phyloP scores from a whole-genome alignment of 2,797 vertebrate species.

The Psittacula echo region DNA sequence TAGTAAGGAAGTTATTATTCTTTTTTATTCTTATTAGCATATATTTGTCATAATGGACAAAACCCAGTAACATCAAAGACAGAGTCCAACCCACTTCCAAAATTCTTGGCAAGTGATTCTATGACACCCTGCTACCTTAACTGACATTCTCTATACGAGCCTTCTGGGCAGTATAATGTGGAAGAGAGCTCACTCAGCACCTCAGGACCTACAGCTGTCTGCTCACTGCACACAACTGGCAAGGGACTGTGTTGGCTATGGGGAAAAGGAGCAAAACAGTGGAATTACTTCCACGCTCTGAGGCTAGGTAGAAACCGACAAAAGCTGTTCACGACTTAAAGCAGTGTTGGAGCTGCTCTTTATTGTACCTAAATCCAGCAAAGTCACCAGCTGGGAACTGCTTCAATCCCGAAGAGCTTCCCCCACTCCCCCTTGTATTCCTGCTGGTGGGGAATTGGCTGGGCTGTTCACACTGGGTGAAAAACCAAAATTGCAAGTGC shows the following conservation, averaged over 20 bases:
- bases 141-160: neutral
- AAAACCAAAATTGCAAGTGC: rapidly evolving
- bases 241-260: no score
- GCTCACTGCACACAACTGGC: rapidly evolving
- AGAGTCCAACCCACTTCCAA: neutral
- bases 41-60: neutral
- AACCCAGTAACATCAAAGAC: neutral
- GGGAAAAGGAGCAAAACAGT: rapidly evolving
- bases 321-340: neutral
- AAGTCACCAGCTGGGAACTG: neutral
- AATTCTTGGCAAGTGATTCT: neutral
- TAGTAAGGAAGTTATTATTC: neutral
- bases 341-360: neutral
- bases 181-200: neutral
- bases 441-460: rapidly evolving
- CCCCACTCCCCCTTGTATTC: rapidly evolving
- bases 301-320: neutral
- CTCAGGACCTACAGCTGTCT: neutral
- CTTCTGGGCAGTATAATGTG: rapidly evolving
- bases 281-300: neutral
- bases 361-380: rapidly evolving
- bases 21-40: neutral
- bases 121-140: neutral
- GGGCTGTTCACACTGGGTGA: rapidly evolving
- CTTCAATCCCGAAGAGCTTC: neutral